Conservation (phyloP, 2,797 vertebrate species). For the Rhincodon typus region DNA sequence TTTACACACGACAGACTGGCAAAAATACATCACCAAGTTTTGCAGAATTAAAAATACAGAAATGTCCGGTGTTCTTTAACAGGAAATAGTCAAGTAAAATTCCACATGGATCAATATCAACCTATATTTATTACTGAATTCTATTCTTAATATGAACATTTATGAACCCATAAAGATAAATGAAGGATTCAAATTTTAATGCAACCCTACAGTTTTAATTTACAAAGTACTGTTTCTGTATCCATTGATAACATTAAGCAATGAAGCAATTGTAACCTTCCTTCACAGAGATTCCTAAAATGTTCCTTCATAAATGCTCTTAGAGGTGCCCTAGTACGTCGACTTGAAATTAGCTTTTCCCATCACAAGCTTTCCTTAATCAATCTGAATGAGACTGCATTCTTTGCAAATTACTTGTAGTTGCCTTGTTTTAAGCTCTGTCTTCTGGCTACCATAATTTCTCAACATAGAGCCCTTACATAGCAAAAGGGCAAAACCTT, state of each 20-base stretch:
- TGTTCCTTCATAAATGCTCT: not conserved
- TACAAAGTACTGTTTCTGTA: not conserved
- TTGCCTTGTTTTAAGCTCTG: not conserved
- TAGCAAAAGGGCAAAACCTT: not conserved
- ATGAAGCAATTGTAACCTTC: not conserved
- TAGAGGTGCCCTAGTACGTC: not conserved
- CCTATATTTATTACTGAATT: not conserved
- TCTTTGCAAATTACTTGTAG: not conserved
- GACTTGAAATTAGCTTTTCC: not conserved
- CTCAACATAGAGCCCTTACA: not conserved
- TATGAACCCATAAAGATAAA: not conserved
- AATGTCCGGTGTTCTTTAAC: conserved; percentile 37
- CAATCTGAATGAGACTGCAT: not conserved
- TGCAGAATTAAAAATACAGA: not conserved
- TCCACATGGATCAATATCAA: not conserved
- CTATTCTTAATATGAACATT: not conserved
- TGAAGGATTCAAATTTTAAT: not conserved
- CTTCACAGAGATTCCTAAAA: not conserved
- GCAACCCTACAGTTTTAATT: not conserved
- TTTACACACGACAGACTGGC: not conserved
- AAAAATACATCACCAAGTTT: not conserved
- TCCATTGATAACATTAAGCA: not conserved
- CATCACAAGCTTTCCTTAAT: not conserved
- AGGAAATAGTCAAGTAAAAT: not conserved
- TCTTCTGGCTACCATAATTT: not conserved